Evolutionary conservation across 2,888 invertebrate species (phyloP), one percentile per base, ranked within the genome.

Genomic region (Dexiosoma caninum): DNA sequence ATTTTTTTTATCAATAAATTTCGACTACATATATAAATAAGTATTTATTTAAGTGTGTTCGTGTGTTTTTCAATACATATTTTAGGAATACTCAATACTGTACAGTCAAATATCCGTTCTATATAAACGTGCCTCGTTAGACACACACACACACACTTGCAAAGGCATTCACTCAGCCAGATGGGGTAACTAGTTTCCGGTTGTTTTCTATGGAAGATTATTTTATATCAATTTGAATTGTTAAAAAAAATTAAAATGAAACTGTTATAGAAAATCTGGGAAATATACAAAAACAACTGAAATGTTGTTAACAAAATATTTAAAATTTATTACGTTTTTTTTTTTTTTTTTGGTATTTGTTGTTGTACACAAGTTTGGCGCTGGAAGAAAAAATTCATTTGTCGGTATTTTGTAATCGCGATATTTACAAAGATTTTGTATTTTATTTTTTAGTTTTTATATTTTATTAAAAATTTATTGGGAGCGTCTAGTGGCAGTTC

Each of bases 401-500:
- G 81, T 81, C 81, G 81, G 81, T 81, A 74, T 77, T 77, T 81
- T 77, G 77, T 74, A 76, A 81, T 77, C 76, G 67, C 76, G 72
- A 77, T 72, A 64, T 64, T 66, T 79, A 23, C 51, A 71, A 66
- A 51, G 37, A 70, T 57, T 60, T 82, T 35, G 59, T 27, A 2
- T 62, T 66, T 35, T 62, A 40, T 77, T 70, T 76, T 83, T 82
- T 77, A 81, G 75, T 67, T 30, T 55, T 77, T 66, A 44, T 60
- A 67, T 85, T 85, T 85, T 85, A 87, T 46, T 69, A 81, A 77
- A 72, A 86, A 88, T 85, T 85, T 87, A 86, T 87, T 86, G 87
- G 87, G 87, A 85, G 86, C 87, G 87, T 85, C 86, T 44, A 51
- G 46, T 55, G 66, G 78, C 85, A 85, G 85, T 74, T 88, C 86